Base-by-base conservation (phyloP, 2,797 vertebrate genomes). In the Rhinichthys osculus region DNA sequence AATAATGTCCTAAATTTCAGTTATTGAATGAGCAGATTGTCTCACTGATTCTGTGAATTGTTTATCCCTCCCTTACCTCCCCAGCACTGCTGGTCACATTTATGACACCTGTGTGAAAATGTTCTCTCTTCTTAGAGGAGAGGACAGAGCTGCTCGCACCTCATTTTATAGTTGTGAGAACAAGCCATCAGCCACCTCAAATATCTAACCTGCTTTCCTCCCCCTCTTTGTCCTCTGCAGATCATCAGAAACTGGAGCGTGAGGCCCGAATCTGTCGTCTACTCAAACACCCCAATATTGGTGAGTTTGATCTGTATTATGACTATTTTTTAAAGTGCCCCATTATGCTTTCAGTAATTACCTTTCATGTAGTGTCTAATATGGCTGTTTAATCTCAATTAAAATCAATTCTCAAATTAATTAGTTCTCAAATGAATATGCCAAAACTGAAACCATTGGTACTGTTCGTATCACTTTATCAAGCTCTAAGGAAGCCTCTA, bases 231-330 rank as follows among this genome's bases (percentile, higher is more conserved):
- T 47, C 71, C 70, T 66, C 30, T 86, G 30, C 82, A 90, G 89
- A 89, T 88, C 88, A 91, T 81, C 90, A 90, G 86, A 89, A 91
- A 69, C 85, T 91, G 79, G 89, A 90, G 35, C 89, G 89, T 47
- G 88, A 91, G 82, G 90, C 90, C 72, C 80, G 89, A 78, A 91
- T 90, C 87, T 91, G 89, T 84, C 88, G 89, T 89, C 90, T 91
- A 50, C 89, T 91, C 67, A 90, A 91, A 81, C 90, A 91, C 80
- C 79, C 90, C 35, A 91, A 90, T 87, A 90, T 91, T 81, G 89
- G 90, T 91, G 38, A 90, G 89, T 83, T 30, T 27, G n/a, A 23
- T 23, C 27, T 69, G n/a, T 7, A 16, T 81, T 27, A 57, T 62
- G 13, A 62, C 23, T 13, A 1, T 11, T 47, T 33, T 50, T 33